Percentiles rank a stretch among this genome's conserved stretches.
phyloP scores from a whole-genome alignment of 1,140 invertebrate genomes.

The Copidosoma floridanum region DNA sequence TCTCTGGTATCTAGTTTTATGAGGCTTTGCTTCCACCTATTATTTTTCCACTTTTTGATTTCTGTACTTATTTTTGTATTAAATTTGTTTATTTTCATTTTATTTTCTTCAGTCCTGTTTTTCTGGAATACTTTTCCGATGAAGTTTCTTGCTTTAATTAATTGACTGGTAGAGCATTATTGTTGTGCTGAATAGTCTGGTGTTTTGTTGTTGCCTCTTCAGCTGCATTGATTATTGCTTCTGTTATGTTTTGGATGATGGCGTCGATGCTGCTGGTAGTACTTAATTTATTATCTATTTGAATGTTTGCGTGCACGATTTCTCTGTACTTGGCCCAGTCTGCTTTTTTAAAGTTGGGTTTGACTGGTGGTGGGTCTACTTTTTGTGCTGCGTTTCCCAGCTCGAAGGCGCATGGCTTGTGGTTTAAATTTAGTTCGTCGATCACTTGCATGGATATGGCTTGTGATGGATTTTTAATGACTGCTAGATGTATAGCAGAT shows the following conservation, averaged over 20 bases:
- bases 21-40: too few species aligned
- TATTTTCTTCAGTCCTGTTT: too few species aligned
- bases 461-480: background rate
- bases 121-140: too few species aligned
- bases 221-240: background rate
- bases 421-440: background rate
- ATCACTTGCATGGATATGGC: background rate
- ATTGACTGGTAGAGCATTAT: background rate
- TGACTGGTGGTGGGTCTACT: background rate
- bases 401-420: conserved; percentile 8
- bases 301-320: background rate
- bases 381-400: background rate
- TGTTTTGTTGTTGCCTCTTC: conserved; percentile 5
- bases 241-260: background rate
- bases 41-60: too few species aligned
- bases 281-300: background rate
- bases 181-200: background rate
- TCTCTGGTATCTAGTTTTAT: too few species aligned
- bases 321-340: conserved; percentile 7
- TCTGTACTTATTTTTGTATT: too few species aligned
- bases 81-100: too few species aligned
- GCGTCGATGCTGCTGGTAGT: background rate
- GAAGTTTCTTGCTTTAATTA: too few species aligned
- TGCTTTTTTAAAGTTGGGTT: background rate
- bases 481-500: background rate